phyloP scores from a whole-genome alignment of 53 echinoderm and acorn worm species.

The Glandiceps talaboti region DNA sequence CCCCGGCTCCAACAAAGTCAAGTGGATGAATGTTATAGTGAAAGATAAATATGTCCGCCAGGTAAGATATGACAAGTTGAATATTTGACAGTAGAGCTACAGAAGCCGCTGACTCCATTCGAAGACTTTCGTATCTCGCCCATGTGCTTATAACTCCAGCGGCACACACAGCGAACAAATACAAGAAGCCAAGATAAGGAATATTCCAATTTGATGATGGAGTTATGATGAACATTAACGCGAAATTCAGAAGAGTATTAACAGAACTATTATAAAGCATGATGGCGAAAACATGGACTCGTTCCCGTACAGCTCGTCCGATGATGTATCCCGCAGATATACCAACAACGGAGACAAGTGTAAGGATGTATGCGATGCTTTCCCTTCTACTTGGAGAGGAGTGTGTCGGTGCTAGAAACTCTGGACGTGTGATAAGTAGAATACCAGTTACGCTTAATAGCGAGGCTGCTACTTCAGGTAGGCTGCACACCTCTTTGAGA shows the following conservation, averaged over 20 bases:
- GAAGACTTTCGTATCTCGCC: not conserved
- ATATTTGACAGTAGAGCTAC: not conserved
- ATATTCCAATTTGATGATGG: not conserved
- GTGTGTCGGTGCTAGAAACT: not conserved
- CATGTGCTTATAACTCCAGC: not conserved
- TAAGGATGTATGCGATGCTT: not conserved
- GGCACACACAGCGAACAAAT: not conserved
- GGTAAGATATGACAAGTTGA: not conserved
- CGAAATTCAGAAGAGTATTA: not conserved
- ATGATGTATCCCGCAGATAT: not conserved
- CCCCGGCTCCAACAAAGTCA: not conserved
- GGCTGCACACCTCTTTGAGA: not conserved
- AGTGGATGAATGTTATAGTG: not conserved
- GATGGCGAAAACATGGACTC: not conserved
- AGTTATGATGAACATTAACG: not conserved
- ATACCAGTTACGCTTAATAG: not conserved
- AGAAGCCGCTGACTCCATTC: not conserved
- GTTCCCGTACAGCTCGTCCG: not conserved
- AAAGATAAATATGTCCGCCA: not conserved
- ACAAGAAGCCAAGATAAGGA: not conserved
- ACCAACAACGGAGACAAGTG: not conserved
- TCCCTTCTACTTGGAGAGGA: not conserved
- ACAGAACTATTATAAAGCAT: not conserved
- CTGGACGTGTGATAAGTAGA: not conserved
- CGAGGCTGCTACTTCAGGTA: not conserved